A percentile compares a stretch with the other conserved stretches of the same genome.
Conservation (phyloP, 2,888 invertebrate species). For the Dryadula phaetusa region DNA sequence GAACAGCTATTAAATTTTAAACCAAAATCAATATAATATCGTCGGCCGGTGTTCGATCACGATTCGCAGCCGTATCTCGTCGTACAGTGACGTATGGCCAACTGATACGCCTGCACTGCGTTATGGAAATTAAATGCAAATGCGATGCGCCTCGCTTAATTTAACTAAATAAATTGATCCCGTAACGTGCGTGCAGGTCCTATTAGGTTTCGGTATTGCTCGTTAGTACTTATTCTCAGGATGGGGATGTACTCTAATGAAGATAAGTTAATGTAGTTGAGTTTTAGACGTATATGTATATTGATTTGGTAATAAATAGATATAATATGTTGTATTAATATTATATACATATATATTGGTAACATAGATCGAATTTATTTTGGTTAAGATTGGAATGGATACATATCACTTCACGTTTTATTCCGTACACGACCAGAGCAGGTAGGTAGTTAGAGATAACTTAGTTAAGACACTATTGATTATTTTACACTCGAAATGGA, state of each 20-base stretch:
- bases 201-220: conserved; percentile 68
- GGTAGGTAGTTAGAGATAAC: too few species aligned
- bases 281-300: background rate
- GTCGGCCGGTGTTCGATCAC: conserved; percentile 62
- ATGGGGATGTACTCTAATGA: conserved; percentile 46
- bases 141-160: conserved; percentile 76
- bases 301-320: background rate
- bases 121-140: conserved; percentile 84
- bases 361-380: too few species aligned
- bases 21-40: conserved; percentile 45
- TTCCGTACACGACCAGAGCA: too few species aligned
- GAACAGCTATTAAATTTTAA: conserved; percentile 36
- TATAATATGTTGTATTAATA: background rate
- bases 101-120: conserved; percentile 70
- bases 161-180: conserved; percentile 81
- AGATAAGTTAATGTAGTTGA: conserved; percentile 30
- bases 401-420: too few species aligned
- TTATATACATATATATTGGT: background rate
- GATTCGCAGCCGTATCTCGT: conserved; percentile 61
- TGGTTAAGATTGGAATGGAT: too few species aligned
- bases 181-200: conserved; percentile 62
- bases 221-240: conserved; percentile 55
- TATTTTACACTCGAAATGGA: too few species aligned
- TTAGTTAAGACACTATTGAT: too few species aligned
- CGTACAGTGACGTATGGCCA: conserved; percentile 77